These are phyloP conservation scores for Teleopsis dalmanni DNA, from an alignment of 1,140 invertebrate species.

Conservation along the genomic window DNA sequence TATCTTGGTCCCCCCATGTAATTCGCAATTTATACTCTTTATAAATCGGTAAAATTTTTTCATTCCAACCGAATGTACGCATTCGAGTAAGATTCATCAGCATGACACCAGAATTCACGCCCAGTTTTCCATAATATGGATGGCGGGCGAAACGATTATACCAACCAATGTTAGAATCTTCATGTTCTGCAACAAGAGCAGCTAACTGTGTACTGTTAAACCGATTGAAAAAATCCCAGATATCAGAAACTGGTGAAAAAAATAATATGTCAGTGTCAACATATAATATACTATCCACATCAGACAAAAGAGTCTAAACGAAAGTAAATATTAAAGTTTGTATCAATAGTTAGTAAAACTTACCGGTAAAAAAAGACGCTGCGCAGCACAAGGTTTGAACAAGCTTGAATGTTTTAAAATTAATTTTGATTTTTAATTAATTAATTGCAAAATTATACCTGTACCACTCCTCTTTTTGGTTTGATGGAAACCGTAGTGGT, in stretches of 20 bases:
- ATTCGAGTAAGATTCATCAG: conserved; percentile 92
- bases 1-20: conserved; percentile 96
- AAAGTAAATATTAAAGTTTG: conserved; percentile 4
- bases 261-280: conserved; percentile 90
- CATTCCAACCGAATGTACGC: conserved; percentile 75
- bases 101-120: conserved; percentile 95
- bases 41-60: conserved; percentile 76
- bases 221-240: conserved; percentile 74
- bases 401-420: too few species aligned
- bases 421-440: too few species aligned
- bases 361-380: conserved; percentile 86
- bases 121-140: conserved; percentile 86
- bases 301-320: conserved; percentile 64
- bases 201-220: conserved; percentile 86
- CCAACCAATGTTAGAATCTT: conserved; percentile 87
- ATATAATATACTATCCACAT: conserved; percentile 84
- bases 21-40: conserved; percentile 79
- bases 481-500: conserved; percentile 68
- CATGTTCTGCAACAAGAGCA: conserved; percentile 80
- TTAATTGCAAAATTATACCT: too few species aligned
- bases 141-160: conserved; percentile 92
- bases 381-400: conserved; percentile 88
- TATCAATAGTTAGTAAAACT: conserved; percentile 36
- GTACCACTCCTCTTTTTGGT: conserved; percentile 69
- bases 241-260: conserved; percentile 66